Percentiles rank a stretch among this genome's conserved stretches.
phyloP scores from a whole-genome alignment of 2,797 vertebrate genomes.

The Hydrophis major region DNA sequence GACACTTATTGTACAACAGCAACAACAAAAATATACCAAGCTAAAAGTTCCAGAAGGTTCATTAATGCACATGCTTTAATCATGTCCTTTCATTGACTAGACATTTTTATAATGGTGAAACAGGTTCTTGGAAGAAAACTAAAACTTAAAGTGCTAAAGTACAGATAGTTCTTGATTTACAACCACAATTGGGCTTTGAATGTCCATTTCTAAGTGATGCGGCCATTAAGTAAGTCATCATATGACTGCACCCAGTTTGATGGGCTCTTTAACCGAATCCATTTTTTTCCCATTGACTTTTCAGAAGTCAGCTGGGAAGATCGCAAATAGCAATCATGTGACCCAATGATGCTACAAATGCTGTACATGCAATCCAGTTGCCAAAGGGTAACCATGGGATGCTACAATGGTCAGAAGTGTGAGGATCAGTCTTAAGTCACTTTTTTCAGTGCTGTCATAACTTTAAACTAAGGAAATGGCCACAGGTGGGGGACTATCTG shows the following conservation, averaged over 20 bases:
- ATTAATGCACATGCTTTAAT: not conserved
- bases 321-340: not conserved
- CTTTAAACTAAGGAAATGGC: not conserved
- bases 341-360: not conserved
- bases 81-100: not conserved
- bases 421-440: not conserved
- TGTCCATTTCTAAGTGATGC: not conserved
- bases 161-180: not conserved
- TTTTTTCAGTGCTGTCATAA: not conserved
- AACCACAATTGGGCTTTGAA: not conserved
- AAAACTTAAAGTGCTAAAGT: not conserved
- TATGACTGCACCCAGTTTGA: not conserved
- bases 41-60: not conserved
- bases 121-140: not conserved
- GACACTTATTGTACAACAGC: not conserved
- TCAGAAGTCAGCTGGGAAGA: not conserved
- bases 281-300: not conserved
- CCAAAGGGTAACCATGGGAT: not conserved
- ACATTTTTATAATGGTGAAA: not conserved
- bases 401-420: not conserved
- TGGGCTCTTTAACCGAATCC: not conserved
- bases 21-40: not conserved
- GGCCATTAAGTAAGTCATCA: not conserved
- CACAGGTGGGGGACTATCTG: not conserved
- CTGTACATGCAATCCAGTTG: not conserved